Evolutionary conservation across 2,113 vertebrate species (phyloP), one percentile per base, ranked within the genome.

Genomic region (Rhinolophus sinicus): DNA sequence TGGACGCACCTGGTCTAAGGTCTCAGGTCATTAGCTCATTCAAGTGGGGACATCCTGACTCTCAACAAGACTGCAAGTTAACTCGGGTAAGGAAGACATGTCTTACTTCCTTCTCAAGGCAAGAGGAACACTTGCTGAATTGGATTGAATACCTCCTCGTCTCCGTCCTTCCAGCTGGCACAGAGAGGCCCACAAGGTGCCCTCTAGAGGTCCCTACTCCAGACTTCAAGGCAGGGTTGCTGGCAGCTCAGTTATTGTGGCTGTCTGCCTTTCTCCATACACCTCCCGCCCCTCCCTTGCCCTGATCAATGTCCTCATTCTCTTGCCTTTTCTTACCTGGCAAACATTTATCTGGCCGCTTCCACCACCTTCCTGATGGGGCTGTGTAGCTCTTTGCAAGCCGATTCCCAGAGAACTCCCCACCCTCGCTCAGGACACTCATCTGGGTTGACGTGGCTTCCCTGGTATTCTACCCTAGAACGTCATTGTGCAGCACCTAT

Each of bases 261-360:
- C 72, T 70, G 15, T 26, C 58, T 38, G n/a, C 44, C 56, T 72
- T n/a, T 75, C 22, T 56, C 58, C 44, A n/a, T 21, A 18, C 8
- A 35, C 47, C 12, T 30, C 14, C 75, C 22, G 40, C 40, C 67
- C 69, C 64, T 35, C 83, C 35, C 33, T 85, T 56, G 24, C 15
- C 33, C 40, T 30, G 22, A 3, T 58, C 72, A 40, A 30, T 26
- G 64, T 44, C 28, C 30, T 76, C 65, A 62, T 78, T 88, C 58
- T 78, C 65, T 88, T 76, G 38, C 22, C 47, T 83, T 83, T 97
- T 81, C 90, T 73, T 52, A 21, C 64, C 7, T 56, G 47, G 47
- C 69, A 86, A 75, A 87, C 62, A 81, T 28, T 50, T 54, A n/a
- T 22, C 60, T 82, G 81, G 81, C 35, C 72, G 88, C 93, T 93